Conservation (phyloP, 1,140 invertebrate species). For the Drosophila kanapiae region DNA sequence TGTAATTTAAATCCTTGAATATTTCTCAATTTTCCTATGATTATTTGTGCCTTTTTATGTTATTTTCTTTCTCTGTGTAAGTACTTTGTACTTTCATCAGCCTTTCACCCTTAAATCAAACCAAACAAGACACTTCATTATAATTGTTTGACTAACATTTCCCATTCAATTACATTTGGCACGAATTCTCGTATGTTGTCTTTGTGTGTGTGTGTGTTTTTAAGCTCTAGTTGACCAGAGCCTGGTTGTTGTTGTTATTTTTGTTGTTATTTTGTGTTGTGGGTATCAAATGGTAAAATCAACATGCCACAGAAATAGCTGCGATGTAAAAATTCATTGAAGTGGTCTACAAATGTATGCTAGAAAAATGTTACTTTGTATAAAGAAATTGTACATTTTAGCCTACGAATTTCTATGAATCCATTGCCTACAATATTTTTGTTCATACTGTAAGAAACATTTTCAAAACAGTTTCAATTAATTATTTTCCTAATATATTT, state of each 20-base stretch:
- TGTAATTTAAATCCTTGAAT: background rate
- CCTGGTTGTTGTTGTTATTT: constrained; percentile 5
- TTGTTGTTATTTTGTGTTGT: constrained; percentile 9
- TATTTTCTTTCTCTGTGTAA: constrained; percentile 13
- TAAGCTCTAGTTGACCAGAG: constrained; percentile 2
- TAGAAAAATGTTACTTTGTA: too few relatives aligned
- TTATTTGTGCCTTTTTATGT: background rate
- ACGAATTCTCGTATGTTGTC: constrained; percentile 44
- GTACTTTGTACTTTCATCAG: constrained; percentile 20
- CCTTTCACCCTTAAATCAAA: constrained; percentile 16
- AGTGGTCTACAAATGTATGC: background rate
- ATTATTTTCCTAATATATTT: background rate
- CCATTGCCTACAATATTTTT: background rate
- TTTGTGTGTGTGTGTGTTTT: constrained; percentile 6
- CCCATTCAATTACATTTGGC: constrained; percentile 61
- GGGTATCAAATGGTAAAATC: constrained; percentile 16
- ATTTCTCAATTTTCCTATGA: background rate
- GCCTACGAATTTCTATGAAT: background rate
- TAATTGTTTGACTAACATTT: constrained; percentile 67
- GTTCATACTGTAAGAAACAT: background rate
- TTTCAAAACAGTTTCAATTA: background rate
- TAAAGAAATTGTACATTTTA: background rate
- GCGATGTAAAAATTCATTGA: constrained; percentile 4
- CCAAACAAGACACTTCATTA: constrained; percentile 62
- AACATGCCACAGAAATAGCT: constrained; percentile 14